A percentile compares a stretch with the other conserved stretches of the same genome.
Evolutionary conservation across 2,113 vertebrate genomes (phyloP).

Genomic region (Oncorhynchus kisutch): DNA sequence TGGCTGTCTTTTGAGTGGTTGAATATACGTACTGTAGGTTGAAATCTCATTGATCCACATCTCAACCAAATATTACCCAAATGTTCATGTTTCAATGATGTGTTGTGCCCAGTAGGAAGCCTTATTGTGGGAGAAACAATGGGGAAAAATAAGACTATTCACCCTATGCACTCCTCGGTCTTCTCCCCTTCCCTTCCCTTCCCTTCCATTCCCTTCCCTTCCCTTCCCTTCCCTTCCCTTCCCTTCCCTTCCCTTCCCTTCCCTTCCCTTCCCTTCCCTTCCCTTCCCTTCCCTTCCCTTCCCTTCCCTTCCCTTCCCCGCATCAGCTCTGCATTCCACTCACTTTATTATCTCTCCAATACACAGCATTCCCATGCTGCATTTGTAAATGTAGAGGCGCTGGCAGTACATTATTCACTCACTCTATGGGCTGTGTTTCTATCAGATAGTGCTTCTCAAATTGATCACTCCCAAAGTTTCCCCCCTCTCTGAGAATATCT

Average conservation of each 20-base stretch:
- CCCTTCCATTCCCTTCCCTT: too few species aligned
- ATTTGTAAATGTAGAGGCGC: not conserved
- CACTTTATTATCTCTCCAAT: not conserved
- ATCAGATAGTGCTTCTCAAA: not conserved
- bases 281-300: too few species aligned
- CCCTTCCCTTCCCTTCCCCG: too few species aligned
- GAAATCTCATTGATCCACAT: too few species aligned
- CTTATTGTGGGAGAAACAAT: slow-evolving; percentile 11
- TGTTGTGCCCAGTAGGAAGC: slow-evolving; percentile 9
- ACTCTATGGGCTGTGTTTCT: not conserved
- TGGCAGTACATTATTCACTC: not conserved
- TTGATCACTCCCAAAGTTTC: not conserved
- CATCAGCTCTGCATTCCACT: not conserved
- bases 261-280: too few species aligned
- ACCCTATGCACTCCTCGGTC: too few species aligned
- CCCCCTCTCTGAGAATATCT: not conserved
- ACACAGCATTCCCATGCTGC: not conserved
- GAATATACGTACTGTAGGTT: too few species aligned
- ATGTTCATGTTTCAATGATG: not conserved
- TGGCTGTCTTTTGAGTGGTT: too few species aligned
- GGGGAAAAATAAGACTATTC: not conserved
- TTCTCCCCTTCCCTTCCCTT: too few species aligned
- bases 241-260: too few species aligned
- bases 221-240: too few species aligned
- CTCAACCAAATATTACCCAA: too few species aligned